Base-by-base conservation (phyloP, 2,113 vertebrate genomes). In the Sturnus vulgaris region DNA sequence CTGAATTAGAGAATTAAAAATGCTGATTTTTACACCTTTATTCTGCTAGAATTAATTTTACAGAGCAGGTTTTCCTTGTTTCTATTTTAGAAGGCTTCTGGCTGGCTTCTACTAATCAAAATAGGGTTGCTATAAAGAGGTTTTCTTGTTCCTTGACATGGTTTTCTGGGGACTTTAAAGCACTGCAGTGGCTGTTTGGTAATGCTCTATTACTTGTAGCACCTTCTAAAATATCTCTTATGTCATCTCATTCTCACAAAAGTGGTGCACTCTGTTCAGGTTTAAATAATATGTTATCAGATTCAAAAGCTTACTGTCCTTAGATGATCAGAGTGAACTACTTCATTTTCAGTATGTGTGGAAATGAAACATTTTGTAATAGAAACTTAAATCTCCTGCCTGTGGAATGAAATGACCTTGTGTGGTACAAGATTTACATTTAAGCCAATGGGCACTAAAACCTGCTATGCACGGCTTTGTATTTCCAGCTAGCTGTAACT, bases 371-470 rank as follows among this genome's bases (percentile, higher is more conserved):
- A 71, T 90, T 86, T 81, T 94, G 71, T 78, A 92, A 94, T 81
- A 72, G 94, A 88, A 94, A 90, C 82, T 83, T 93, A 94, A 93
- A 96, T 93, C 93, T 96, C 65, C 71, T 92, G 47, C 65, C 85
- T 83, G 53, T 75, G 49, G 44, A 95, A 88, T 88, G 80, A 90
- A 96, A 96, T 95, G 88, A 95, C 92, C 93, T 96, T 92, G 92
- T 23, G 22, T 53, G 40, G 37, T 86, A 81, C 60, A 92, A 94
- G 94, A 94, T 92, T 92, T 93, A 94, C 69, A 81, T 81, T 95
- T 64, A 93, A 95, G 72, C 76, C 88, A 92, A 88, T 82, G 92
- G 92, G 80, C 76, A 83, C 71, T 94, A 95, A 97, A 95, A 69
- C 33, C 70, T 82, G 40, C 71, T 86, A 19, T 60, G 64, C 30